phyloP scores from a whole-genome alignment of 2,797 vertebrate genomes.

The Adelosebastes latens region DNA sequence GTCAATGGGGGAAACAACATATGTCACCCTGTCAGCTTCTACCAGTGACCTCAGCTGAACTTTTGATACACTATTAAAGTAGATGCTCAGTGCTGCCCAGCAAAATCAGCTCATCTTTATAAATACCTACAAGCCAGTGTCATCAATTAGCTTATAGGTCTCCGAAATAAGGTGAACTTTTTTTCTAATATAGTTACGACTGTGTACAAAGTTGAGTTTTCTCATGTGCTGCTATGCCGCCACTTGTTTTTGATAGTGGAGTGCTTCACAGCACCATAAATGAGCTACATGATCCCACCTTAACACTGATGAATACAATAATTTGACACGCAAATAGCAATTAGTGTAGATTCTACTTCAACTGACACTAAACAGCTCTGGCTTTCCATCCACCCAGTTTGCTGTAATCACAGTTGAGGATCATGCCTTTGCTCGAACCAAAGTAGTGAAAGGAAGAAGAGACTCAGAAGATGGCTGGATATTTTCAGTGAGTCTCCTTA shows the following conservation, averaged over 20 bases:
- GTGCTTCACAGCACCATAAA: background rate
- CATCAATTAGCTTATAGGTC: conserved; percentile 46
- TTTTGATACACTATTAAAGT: conserved; percentile 58
- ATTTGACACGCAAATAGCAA: conserved; percentile 71
- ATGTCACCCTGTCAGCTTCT: conserved; percentile 74
- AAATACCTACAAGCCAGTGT: conserved; percentile 47
- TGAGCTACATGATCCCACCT: conserved; percentile 33
- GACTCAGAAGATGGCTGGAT: conserved; percentile 46
- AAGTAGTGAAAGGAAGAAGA: conserved; percentile 17
- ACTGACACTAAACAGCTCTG: conserved; percentile 30
- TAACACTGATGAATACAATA: conserved; percentile 48
- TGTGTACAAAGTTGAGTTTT: conserved; percentile 22
- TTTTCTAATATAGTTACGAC: conserved; percentile 3
- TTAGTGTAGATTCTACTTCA: conserved; percentile 54
- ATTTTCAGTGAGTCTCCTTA: conserved; percentile 63
- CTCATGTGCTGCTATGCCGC: background rate
- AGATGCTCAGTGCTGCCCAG: conserved; percentile 22
- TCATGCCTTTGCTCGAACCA: conserved; percentile 34
- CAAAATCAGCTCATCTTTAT: conserved; percentile 46
- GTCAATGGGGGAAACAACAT: conserved; percentile 76
- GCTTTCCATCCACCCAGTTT: conserved; percentile 41
- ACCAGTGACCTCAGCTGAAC: conserved; percentile 64
- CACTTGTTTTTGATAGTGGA: background rate
- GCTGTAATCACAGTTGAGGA: conserved; percentile 54
- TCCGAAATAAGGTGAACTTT: conserved; percentile 18